Percentiles rank a stretch among this genome's conserved stretches.
These are phyloP conservation scores for Coluber constrictor DNA, from an alignment of 2,797 vertebrate species.

Conservation along the genomic window DNA sequence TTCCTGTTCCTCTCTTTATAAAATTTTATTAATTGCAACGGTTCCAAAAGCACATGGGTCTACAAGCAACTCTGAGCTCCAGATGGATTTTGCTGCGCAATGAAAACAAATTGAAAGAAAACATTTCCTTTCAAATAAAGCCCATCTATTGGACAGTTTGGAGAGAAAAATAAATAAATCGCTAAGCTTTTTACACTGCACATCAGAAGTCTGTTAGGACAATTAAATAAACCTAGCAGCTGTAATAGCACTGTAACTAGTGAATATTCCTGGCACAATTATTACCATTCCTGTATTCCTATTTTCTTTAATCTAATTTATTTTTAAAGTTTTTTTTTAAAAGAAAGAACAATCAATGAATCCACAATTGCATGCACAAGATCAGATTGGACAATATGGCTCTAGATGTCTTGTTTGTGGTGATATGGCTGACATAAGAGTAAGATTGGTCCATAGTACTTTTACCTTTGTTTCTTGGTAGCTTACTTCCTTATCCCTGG, in stretches of 20 bases:
- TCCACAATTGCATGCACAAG: not conserved
- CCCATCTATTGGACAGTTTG: not conserved
- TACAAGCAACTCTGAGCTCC: constrained; percentile 30
- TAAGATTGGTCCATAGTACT: not conserved
- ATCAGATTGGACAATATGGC: not conserved
- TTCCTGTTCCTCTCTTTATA: constrained; percentile 16
- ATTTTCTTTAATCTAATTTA: constrained; percentile 2
- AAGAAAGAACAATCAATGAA: not conserved
- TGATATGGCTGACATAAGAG: not conserved
- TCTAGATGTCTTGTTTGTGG: not conserved
- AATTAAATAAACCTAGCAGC: constrained; percentile 18
- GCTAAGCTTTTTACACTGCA: not conserved
- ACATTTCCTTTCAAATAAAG: not conserved
- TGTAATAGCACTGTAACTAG: constrained; percentile 1
- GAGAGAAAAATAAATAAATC: constrained; percentile 18
- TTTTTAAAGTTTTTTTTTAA: not conserved
- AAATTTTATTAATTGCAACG: constrained; percentile 35
- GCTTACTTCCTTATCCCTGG: not conserved
- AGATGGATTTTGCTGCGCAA: not conserved
- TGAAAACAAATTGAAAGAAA: constrained; percentile 2
- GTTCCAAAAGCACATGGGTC: constrained; percentile 7
- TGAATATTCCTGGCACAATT: not conserved
- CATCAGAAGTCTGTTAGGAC: constrained; percentile 11
- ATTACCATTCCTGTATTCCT: constrained; percentile 9
- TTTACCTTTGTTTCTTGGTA: not conserved